Evolutionary conservation across 2,888 invertebrate species (phyloP).

Genomic region (Xanthia togata): DNA sequence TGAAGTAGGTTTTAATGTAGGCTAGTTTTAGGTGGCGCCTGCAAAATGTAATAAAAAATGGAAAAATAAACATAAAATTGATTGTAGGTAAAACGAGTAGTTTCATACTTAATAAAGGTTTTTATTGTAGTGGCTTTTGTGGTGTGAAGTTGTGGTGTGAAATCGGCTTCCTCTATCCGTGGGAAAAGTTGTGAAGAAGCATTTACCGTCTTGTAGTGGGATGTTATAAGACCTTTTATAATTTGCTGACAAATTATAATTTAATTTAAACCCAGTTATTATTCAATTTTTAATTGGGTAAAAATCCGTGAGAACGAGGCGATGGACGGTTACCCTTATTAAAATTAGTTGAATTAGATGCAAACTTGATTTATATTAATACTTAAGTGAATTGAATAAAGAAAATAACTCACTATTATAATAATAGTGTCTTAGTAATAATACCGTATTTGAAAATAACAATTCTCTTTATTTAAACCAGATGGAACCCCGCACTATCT

Average conservation of each 20-base stretch:
- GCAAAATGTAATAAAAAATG: not conserved
- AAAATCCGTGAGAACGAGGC: not conserved
- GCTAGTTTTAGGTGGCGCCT: constrained; percentile 13
- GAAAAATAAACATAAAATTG: not conserved
- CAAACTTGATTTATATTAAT: not conserved
- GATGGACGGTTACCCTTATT: not conserved
- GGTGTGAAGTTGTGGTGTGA: not conserved
- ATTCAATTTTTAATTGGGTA: not conserved
- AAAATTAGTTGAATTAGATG: not conserved
- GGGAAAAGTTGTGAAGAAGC: not conserved
- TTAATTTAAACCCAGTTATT: not conserved
- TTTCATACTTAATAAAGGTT: not conserved
- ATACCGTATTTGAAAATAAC: too few species aligned
- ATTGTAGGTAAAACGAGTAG: not conserved
- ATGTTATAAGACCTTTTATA: not conserved
- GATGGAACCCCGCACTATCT: not conserved
- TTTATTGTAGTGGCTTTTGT: not conserved
- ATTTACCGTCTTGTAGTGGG: not conserved
- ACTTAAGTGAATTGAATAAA: not conserved
- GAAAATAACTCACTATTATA: not conserved
- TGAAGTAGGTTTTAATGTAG: not conserved
- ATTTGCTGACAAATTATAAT: not conserved
- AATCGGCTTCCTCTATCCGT: not conserved
- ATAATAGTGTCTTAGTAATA: not conserved
- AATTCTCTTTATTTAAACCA: constrained; percentile 8